Evolutionary conservation across 2,888 invertebrate genomes (phyloP), one percentile per base, ranked within the genome.

Genomic region (Tortrix viridana): DNA sequence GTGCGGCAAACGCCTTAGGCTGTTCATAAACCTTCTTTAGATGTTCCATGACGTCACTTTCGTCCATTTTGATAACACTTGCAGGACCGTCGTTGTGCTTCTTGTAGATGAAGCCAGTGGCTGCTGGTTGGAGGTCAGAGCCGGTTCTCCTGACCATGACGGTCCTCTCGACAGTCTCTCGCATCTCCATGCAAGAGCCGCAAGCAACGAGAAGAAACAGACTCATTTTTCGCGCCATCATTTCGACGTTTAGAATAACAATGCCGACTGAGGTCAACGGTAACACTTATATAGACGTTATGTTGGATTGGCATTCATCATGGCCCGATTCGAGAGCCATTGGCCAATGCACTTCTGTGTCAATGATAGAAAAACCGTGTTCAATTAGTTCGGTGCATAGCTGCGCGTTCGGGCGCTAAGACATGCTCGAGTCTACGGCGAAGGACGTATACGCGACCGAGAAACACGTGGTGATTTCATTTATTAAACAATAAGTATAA

Each of bases 91-190:
- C 84, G 65, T 82, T 86, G 60, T 89, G 86, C 73, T 92, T 92
- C 68, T 90, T 90, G 76, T 93, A 93, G 41, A 93, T 89, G 77
- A 93, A 94, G 0, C 94, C 94, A 0, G 93, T 92, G 0, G 93
- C 94, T 0, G 93, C 93, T 0, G 93, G 92, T 66, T 93, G 93
- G 38, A 94, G 91, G 76, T 94, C 94, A 5, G 93, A 92, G 46
- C 93, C 92, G 0, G 92, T 88, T 62, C 92, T 93, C 58, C 93
- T 88, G 44, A 93, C 92, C 85, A 94, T 89, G 32, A 93, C 92
- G 89, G 92, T 93, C 68, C 92, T 80, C 67, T 91, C 88, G 1
- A 92, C 90, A 3, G 92, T 91, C 74, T 92, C 92, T 71, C 83
- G 81, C 87, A 87, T 89, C 71, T 89, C 85, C 85, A 89, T 88